A percentile compares a stretch with the other conserved stretches of the same genome.
Evolutionary conservation across 1,140 invertebrate species (phyloP).

Genomic region (Drosophila tropicalis): DNA sequence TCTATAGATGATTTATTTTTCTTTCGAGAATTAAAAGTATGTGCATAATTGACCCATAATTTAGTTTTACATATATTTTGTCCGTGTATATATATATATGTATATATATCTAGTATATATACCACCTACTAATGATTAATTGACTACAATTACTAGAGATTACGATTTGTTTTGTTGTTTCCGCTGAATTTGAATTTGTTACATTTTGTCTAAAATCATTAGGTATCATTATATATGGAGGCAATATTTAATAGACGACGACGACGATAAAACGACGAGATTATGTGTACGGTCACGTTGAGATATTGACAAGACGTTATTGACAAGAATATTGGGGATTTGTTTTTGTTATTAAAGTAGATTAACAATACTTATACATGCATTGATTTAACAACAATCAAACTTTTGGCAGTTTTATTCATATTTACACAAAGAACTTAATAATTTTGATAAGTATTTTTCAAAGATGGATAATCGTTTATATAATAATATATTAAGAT

Average conservation of each 20-base stretch:
- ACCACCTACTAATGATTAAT: constrained; percentile 60
- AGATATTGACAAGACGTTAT: constrained; percentile 66
- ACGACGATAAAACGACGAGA: constrained; percentile 62
- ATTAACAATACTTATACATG: constrained; percentile 48
- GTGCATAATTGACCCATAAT: constrained; percentile 66
- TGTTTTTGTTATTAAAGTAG: constrained; percentile 45
- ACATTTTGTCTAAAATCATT: constrained; percentile 35
- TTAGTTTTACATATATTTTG: constrained; percentile 41
- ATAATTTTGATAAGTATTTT: no score
- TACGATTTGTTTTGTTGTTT: constrained; percentile 55
- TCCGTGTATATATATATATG: not conserved
- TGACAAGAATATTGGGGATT: constrained; percentile 56
- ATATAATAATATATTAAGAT: no score
- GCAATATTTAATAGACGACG: constrained; percentile 51
- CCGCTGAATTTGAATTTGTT: constrained; percentile 30
- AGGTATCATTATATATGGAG: constrained; percentile 52
- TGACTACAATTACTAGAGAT: constrained; percentile 79
- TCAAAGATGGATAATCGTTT: no score
- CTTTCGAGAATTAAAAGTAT: constrained; percentile 24
- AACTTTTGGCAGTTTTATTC: constrained; percentile 1
- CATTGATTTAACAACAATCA: constrained; percentile 23
- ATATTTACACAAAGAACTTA: constrained; percentile 6
- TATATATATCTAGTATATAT: constrained; percentile 18
- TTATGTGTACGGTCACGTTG: constrained; percentile 68
- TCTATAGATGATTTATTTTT: constrained; percentile 32